Conservation (phyloP, 2,888 invertebrate genomes). For the Dicranocentrus wangi region DNA sequence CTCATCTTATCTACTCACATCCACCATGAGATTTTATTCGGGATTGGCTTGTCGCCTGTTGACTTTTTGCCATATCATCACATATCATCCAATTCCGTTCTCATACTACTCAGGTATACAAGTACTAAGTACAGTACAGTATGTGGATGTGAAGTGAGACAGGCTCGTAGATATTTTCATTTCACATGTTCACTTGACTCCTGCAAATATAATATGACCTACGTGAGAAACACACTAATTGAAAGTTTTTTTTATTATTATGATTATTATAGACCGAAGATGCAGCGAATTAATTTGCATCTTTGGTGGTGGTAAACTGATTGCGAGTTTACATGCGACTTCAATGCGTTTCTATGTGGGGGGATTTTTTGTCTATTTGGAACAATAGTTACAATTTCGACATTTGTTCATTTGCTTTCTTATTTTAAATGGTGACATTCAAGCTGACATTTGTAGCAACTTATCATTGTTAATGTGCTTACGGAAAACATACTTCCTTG, state of each 20-base stretch:
- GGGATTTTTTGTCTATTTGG: no score
- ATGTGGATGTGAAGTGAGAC: not conserved
- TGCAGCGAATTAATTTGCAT: not conserved
- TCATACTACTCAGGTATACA: not conserved
- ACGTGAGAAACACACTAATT: conserved; percentile 51
- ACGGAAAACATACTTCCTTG: no score
- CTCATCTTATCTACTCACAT: not conserved
- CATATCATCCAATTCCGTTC: conserved; percentile 26
- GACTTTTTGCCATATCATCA: conserved; percentile 52
- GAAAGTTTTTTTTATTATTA: conserved; percentile 37
- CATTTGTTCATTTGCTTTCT: no score
- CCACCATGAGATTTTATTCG: not conserved
- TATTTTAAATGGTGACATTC: no score
- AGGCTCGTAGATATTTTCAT: not conserved
- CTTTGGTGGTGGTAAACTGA: conserved; percentile 30
- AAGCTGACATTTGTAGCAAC: no score
- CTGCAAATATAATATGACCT: conserved; percentile 8
- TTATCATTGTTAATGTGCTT: no score
- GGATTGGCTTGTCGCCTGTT: conserved; percentile 48
- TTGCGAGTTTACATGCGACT: no score
- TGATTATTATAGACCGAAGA: conserved; percentile 16
- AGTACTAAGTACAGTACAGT: no score
- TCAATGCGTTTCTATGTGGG: no score
- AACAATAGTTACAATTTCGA: no score
- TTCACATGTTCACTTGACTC: conserved; percentile 28